Percentiles rank a stretch among this genome's conserved stretches.
Conservation (phyloP, 2,113 vertebrate species). For the Cinclus cinclus region DNA sequence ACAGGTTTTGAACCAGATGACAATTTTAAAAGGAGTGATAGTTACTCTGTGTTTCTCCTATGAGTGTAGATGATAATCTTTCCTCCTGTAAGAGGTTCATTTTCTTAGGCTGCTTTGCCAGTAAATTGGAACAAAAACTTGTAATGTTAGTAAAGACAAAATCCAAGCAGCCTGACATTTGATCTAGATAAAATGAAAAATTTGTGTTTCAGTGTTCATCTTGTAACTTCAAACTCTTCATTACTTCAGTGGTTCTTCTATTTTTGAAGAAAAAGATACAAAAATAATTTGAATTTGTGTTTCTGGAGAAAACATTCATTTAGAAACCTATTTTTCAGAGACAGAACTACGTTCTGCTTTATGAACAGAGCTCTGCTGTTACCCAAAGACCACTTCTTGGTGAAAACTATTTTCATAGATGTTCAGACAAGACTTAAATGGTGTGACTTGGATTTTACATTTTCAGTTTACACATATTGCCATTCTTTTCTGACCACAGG, state of each 20-base stretch:
- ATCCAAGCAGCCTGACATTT: not conserved
- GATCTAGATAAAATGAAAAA: not conserved
- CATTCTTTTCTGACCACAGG: not conserved
- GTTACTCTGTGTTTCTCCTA: not conserved
- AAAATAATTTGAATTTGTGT: not conserved
- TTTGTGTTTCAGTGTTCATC: not conserved
- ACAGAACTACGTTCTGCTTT: not conserved
- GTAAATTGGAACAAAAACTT: not conserved
- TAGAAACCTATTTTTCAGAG: not conserved
- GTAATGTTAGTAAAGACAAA: not conserved
- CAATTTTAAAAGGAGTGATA: not conserved
- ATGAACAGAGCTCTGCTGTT: not conserved
- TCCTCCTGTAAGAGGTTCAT: not conserved
- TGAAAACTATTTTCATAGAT: not conserved
- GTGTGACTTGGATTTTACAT: not conserved
- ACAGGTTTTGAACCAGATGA: not conserved
- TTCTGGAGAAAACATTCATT: not conserved
- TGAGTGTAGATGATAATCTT: not conserved
- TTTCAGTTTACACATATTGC: not conserved
- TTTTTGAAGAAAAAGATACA: not conserved
- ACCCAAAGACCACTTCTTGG: not conserved
- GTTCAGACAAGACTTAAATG: not conserved
- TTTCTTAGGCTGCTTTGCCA: not conserved
- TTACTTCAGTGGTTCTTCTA: not conserved
- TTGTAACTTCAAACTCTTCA: not conserved